Evolutionary conservation across 1,140 invertebrate species (phyloP).

Genomic region (Papilio aristodemus): DNA sequence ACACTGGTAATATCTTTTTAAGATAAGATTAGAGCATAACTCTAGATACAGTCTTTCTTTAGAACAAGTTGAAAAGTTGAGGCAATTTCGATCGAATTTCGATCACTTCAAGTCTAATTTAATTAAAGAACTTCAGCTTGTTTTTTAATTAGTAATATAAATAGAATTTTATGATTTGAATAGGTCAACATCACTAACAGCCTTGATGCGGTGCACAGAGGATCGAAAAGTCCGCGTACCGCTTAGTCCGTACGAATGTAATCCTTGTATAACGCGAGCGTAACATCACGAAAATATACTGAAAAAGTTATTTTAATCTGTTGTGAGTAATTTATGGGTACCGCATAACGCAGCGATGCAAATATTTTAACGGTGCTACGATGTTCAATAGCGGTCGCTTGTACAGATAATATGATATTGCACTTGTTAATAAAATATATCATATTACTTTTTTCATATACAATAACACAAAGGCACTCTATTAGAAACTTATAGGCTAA

Average conservation of each 20-base stretch:
- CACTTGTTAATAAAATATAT: conserved; percentile 2
- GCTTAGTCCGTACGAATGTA: conserved; percentile 50
- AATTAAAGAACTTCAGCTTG: no score
- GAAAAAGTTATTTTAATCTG: conserved; percentile 37
- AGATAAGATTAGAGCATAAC: no score
- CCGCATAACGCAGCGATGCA: conserved; percentile 33
- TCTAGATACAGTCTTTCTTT: no score
- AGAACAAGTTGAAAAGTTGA: no score
- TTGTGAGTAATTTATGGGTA: conserved; percentile 33
- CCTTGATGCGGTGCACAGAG: conserved; percentile 49
- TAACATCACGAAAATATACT: conserved; percentile 43
- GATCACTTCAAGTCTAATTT: no score
- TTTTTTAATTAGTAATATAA: neutral
- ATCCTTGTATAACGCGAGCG: conserved; percentile 55
- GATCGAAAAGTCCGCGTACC: conserved; percentile 48
- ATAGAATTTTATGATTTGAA: conserved; percentile 39
- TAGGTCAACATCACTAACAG: conserved; percentile 50
- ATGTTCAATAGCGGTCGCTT: conserved; percentile 22
- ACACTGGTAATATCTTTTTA: no score
- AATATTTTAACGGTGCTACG: conserved; percentile 30
- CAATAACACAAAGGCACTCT: neutral
- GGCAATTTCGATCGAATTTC: no score
- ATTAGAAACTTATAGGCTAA: neutral
- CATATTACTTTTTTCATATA: neutral
- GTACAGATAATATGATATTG: conserved; percentile 23